A percentile compares a stretch with the other conserved stretches of the same genome.
These are phyloP conservation scores for Agrypnia vestita DNA, from an alignment of 1,140 invertebrate genomes.

Conservation along the genomic window DNA sequence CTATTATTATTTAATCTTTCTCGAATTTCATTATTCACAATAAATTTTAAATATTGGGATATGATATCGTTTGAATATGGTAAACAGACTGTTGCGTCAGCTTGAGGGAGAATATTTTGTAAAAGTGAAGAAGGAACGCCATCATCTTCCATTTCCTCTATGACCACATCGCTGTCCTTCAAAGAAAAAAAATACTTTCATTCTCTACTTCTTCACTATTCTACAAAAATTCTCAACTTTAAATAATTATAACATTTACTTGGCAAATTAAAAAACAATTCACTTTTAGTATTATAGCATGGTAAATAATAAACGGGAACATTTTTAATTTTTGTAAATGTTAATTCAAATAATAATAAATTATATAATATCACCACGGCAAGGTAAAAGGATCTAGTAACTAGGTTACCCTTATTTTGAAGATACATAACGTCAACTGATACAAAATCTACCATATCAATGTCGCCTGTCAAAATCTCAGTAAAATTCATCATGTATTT, in stretches of 20 bases:
- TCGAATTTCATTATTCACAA: conserved; percentile 23
- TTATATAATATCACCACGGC: too few species aligned
- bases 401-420: too few species aligned
- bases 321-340: too few species aligned
- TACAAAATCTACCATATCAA: too few species aligned
- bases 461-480: too few species aligned
- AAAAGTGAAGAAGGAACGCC: conserved; percentile 66
- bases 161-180: conserved; percentile 72
- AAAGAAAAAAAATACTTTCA: conserved; percentile 67
- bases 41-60: conserved; percentile 48
- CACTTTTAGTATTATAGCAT: neutral
- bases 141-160: conserved; percentile 71
- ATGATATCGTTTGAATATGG: conserved; percentile 48
- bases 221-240: neutral
- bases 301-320: conserved; percentile 12
- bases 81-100: conserved; percentile 26
- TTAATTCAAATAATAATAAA: too few species aligned
- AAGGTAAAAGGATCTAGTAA: too few species aligned
- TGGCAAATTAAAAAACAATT: neutral
- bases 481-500: too few species aligned
- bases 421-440: too few species aligned
- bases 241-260: neutral
- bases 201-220: neutral
- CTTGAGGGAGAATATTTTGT: conserved; percentile 61
- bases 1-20: neutral